phyloP scores from a whole-genome alignment of 1,140 invertebrate species.

The Leptopilina boulardi region DNA sequence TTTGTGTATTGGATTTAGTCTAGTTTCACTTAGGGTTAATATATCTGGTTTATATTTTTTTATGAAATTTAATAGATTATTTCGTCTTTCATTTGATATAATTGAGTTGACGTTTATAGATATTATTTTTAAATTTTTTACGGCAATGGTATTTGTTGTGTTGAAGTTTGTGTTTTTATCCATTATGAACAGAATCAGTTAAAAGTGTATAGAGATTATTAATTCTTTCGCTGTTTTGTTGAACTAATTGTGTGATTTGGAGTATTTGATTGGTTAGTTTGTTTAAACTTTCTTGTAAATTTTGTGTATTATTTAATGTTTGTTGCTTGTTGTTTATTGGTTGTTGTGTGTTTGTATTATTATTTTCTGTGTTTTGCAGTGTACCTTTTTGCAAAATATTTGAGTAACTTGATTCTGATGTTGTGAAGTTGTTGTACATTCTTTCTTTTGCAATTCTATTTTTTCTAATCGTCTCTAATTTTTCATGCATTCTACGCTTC shows the following conservation, averaged over 20 bases:
- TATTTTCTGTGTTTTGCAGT: background rate
- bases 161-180: background rate
- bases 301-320: no score
- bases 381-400: background rate
- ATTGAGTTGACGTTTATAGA: slow-evolving; percentile 38
- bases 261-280: background rate
- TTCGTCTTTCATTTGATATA: slow-evolving; percentile 37
- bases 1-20: slow-evolving; percentile 37
- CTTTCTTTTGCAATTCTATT: background rate
- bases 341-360: background rate
- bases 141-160: background rate
- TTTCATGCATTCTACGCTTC: background rate
- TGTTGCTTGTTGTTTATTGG: background rate
- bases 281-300: background rate
- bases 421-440: background rate
- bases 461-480: background rate
- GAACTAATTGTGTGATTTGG: background rate
- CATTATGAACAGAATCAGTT: background rate
- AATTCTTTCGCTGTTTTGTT: background rate
- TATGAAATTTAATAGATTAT: slow-evolving; percentile 12
- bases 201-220: background rate
- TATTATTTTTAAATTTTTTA: slow-evolving; percentile 38
- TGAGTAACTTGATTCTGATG: background rate
- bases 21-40: slow-evolving; percentile 35
- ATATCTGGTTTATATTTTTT: slow-evolving; percentile 39